phyloP scores from a whole-genome alignment of 2,888 invertebrate species.

The Therioaphis trifolii region DNA sequence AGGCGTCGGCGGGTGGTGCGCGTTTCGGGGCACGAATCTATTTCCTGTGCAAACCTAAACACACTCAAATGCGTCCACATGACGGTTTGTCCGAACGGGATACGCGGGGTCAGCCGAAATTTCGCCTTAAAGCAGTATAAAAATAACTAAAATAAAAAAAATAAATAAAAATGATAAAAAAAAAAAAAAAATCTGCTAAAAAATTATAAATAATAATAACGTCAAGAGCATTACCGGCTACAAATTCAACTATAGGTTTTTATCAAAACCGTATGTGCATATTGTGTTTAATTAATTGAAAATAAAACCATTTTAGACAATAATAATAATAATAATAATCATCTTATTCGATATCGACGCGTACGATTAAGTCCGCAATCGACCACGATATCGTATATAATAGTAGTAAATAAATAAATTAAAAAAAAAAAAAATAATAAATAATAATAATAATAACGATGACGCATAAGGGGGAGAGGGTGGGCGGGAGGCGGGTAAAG shows the following conservation, averaged over 20 bases:
- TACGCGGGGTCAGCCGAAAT: slow-evolving; percentile 16
- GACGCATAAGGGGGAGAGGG: not conserved
- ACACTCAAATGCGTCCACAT: slow-evolving; percentile 53
- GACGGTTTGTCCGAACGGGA: slow-evolving; percentile 25
- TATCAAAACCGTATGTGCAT: slow-evolving; percentile 4
- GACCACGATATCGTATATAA: not conserved
- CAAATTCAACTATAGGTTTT: slow-evolving; percentile 18
- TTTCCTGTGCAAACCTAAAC: slow-evolving; percentile 60
- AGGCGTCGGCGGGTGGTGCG: not conserved
- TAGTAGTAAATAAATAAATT: slow-evolving; percentile 12
- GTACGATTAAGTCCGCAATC: not conserved
- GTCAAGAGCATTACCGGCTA: slow-evolving; percentile 39
- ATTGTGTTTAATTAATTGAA: not conserved
- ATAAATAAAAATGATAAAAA: not conserved
- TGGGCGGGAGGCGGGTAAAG: not conserved
- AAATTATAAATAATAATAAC: slow-evolving; percentile 46
- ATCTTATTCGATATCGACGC: not conserved
- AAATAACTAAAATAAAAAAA: slow-evolving; percentile 35
- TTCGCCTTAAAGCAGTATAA: slow-evolving; percentile 28
- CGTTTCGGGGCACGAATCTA: not conserved
- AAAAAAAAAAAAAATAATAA: slow-evolving; percentile 27
- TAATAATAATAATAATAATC: slow-evolving; percentile 36
- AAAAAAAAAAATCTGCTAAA: slow-evolving; percentile 34
- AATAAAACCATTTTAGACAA: slow-evolving; percentile 43
- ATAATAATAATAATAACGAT: slow-evolving; percentile 28